phyloP scores from a whole-genome alignment of 2,888 invertebrate species.

The Euspilapteryx auroguttella region DNA sequence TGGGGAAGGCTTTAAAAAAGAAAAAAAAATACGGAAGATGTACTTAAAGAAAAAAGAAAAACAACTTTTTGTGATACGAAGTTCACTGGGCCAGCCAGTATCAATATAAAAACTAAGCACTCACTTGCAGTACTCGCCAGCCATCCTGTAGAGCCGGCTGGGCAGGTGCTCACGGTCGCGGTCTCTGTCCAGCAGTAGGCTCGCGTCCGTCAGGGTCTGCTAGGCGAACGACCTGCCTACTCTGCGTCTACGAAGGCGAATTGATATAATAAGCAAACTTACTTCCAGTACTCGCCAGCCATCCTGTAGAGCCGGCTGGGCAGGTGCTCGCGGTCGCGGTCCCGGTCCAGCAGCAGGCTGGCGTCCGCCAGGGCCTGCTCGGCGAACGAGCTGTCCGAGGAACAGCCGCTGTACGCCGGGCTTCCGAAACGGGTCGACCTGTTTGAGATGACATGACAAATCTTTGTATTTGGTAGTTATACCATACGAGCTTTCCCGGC shows the following conservation, averaged over 20 bases:
- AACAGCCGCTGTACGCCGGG: conserved; percentile 43
- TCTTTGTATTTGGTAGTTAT: no score
- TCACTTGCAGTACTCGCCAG: conserved; percentile 86
- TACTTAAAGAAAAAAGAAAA: no score
- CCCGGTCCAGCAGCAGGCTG: conserved; percentile 32
- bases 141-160: conserved; percentile 73
- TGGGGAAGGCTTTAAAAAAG: no score
- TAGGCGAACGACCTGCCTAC: conserved; percentile 57
- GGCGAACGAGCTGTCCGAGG: conserved; percentile 57
- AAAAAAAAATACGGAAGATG: no score
- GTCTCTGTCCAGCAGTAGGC: conserved; percentile 34
- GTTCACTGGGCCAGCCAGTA: no score
- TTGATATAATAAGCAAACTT: conserved; percentile 43
- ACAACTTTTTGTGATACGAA: no score
- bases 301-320: conserved; percentile 75
- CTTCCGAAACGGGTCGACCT: conserved; percentile 41
- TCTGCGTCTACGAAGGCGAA: no score
- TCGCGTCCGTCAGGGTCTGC: conserved; percentile 46
- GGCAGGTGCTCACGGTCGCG: conserved; percentile 60
- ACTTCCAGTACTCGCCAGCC: conserved; percentile 87
- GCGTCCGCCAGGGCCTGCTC: conserved; percentile 50
- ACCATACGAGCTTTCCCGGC: no score
- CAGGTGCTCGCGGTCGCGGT: conserved; percentile 51
- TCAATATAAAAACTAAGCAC: no score
- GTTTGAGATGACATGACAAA: no score